phyloP scores from a whole-genome alignment of 2,888 invertebrate genomes.

The Loripinus fragilis region DNA sequence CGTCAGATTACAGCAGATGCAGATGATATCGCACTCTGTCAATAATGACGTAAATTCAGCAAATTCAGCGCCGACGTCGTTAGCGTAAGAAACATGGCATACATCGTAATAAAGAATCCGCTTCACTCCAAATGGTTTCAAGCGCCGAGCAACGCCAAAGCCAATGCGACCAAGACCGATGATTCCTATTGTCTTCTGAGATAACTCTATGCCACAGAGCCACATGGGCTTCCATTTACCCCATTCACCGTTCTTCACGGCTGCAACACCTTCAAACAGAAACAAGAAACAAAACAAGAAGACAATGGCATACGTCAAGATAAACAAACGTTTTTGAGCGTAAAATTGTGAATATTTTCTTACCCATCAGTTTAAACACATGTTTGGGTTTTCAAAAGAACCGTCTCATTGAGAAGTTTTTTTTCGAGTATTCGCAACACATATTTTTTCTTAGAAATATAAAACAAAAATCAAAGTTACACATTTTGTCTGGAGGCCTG shows the following conservation, averaged over 20 bases:
- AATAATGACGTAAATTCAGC: slow-evolving; percentile 90
- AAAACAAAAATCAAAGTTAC: too few species aligned
- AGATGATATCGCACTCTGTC: slow-evolving; percentile 91
- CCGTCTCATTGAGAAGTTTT: too few species aligned
- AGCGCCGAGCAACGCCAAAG: slow-evolving; percentile 72
- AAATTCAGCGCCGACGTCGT: slow-evolving; percentile 87
- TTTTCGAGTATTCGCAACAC: too few species aligned
- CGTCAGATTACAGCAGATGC: slow-evolving; percentile 91
- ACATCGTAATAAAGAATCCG: slow-evolving; percentile 72
- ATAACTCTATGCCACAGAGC: slow-evolving; percentile 94
- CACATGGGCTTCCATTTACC: slow-evolving; percentile 94
- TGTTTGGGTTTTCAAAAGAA: too few species aligned
- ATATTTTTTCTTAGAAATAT: too few species aligned
- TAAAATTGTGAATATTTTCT: too few species aligned
- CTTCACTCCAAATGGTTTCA: slow-evolving; percentile 73
- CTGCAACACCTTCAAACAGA: slow-evolving; percentile 69
- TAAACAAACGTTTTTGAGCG: too few species aligned
- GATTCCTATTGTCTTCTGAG: slow-evolving; percentile 88
- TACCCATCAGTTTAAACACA: too few species aligned
- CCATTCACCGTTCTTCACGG: slow-evolving; percentile 90
- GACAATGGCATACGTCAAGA: too few species aligned
- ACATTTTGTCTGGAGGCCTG: too few species aligned
- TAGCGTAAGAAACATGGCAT: slow-evolving; percentile 70
- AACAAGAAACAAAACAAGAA: too few species aligned
- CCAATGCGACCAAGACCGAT: slow-evolving; percentile 83